Conservation (phyloP, 2,888 invertebrate genomes). For the Stenodema calcarata region DNA sequence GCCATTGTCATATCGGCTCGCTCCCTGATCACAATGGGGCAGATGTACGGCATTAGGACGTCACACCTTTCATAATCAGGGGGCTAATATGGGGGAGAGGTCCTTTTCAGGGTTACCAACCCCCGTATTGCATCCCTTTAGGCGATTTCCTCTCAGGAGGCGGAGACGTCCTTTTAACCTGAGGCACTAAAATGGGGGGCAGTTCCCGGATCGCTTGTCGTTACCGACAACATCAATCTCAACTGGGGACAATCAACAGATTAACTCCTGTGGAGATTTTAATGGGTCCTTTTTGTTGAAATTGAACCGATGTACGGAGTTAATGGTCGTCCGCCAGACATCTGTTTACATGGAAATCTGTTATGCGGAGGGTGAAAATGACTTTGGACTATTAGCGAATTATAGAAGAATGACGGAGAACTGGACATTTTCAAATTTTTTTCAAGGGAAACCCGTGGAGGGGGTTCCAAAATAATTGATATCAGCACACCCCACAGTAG, state of each 20-base stretch:
- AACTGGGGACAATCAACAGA: conserved; percentile 35
- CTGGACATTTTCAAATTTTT: too few relatives aligned
- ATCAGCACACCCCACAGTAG: too few relatives aligned
- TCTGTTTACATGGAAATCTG: not conserved
- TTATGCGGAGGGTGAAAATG: not conserved
- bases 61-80: conserved; percentile 46
- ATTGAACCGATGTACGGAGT: conserved; percentile 1
- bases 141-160: not conserved
- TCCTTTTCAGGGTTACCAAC: not conserved
- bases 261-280: conserved; percentile 35
- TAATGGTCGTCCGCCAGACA: conserved; percentile 7
- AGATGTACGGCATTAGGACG: conserved; percentile 41
- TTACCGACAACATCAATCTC: conserved; percentile 39
- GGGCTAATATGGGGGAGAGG: conserved; percentile 26
- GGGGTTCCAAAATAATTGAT: too few relatives aligned
- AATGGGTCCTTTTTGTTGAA: conserved; percentile 35
- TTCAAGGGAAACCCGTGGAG: too few relatives aligned
- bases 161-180: not conserved
- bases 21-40: conserved; percentile 21
- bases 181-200: conserved; percentile 13
- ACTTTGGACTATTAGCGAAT: not conserved
- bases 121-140: too few relatives aligned
- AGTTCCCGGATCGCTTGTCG: conserved; percentile 30
- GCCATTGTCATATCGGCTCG: not conserved
- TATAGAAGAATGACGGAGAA: too few relatives aligned